Conservation (phyloP, 2,888 invertebrate species). For the Tetramorium bicarinatum region DNA sequence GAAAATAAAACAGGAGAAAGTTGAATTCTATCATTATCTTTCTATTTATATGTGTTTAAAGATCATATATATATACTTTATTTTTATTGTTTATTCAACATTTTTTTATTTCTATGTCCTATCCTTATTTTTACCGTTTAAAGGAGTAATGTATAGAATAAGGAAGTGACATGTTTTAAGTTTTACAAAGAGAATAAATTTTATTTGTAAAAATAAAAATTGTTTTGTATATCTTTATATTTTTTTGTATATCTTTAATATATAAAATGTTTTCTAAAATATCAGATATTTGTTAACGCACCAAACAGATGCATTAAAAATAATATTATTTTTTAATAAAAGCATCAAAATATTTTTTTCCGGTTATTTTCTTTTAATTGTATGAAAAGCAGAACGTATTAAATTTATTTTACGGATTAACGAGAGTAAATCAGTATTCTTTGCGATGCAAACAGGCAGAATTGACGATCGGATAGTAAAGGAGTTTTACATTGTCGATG, state of each 20-base stretch:
- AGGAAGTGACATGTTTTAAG: not conserved
- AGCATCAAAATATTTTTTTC: not conserved
- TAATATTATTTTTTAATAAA: not conserved
- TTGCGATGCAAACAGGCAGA: constrained; percentile 37
- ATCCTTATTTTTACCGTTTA: not conserved
- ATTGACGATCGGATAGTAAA: constrained; percentile 51
- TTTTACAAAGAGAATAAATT: not conserved
- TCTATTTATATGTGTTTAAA: not conserved
- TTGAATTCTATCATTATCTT: constrained; percentile 11
- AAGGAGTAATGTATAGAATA: not conserved
- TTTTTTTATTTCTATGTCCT: not conserved
- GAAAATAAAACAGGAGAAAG: not conserved
- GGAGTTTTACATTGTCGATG: constrained; percentile 53
- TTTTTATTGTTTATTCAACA: not conserved
- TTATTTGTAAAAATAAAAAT: not conserved
- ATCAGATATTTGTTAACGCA: not conserved
- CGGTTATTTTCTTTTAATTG: not conserved
- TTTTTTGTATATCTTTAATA: not conserved
- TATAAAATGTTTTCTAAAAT: not conserved
- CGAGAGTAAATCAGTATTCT: constrained; percentile 32
- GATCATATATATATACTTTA: not conserved
- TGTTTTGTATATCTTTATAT: too few relatives aligned
- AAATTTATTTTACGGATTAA: constrained; percentile 36
- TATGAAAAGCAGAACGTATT: not conserved
- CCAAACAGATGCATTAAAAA: not conserved